A percentile compares a stretch with the other conserved stretches of the same genome.
Evolutionary conservation across 1,140 invertebrate species (phyloP).

Genomic region (Mya arenaria): DNA sequence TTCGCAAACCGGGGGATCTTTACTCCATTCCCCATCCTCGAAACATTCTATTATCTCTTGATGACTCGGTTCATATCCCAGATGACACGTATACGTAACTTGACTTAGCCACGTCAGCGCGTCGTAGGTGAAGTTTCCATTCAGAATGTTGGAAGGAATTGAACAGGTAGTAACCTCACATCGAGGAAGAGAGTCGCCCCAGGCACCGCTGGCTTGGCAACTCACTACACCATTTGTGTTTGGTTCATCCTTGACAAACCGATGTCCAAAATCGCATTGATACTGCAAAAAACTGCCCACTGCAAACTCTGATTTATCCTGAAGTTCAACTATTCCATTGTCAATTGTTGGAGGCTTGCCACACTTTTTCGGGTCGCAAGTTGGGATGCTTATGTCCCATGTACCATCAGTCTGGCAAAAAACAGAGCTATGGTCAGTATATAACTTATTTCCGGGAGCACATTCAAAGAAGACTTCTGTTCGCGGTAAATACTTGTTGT

Average conservation of each 20-base stretch:
- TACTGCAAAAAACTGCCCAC: conserved; percentile 72
- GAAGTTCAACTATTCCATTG: conserved; percentile 54
- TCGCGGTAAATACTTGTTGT: conserved; percentile 58
- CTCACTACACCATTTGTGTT: conserved; percentile 59
- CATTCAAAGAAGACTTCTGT: conserved; percentile 60
- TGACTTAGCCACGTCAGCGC: conserved; percentile 81
- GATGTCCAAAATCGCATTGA: conserved; percentile 74
- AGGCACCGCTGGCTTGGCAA: conserved; percentile 70
- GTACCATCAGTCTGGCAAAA: conserved; percentile 71
- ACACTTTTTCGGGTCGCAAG: conserved; percentile 76
- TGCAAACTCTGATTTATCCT: conserved; percentile 57
- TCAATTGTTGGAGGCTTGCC: conserved; percentile 66
- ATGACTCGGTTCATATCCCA: conserved; percentile 89
- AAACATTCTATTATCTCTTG: conserved; percentile 86
- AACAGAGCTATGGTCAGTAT: conserved; percentile 65
- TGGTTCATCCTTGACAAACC: conserved; percentile 47
- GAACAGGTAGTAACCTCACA: conserved; percentile 68
- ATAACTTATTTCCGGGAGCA: conserved; percentile 62
- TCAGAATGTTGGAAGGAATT: conserved; percentile 61
- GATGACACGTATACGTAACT: conserved; percentile 89
- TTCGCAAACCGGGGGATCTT: conserved; percentile 83
- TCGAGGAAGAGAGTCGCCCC: conserved; percentile 66
- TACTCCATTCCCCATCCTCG: conserved; percentile 94
- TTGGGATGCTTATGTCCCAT: conserved; percentile 73
- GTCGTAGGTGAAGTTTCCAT: conserved; percentile 52